Evolutionary conservation across 2,888 invertebrate species (phyloP).

Genomic region (Quadroppia sp.): DNA sequence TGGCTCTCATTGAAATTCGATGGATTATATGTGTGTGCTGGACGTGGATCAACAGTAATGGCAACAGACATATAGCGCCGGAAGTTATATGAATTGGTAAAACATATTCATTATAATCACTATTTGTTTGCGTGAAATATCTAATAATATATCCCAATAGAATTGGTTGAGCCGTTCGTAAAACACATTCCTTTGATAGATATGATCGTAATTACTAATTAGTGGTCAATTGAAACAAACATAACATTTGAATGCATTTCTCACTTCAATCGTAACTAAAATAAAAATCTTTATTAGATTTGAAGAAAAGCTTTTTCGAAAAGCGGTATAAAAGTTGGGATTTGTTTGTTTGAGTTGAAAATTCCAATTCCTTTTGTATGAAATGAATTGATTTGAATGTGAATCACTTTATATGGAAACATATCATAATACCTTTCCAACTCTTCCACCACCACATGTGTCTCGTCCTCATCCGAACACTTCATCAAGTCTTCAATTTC

Average conservation of each 20-base stretch:
- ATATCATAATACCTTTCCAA: slow-evolving; percentile 37
- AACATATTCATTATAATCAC: neutral
- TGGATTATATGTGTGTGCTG: slow-evolving; percentile 78
- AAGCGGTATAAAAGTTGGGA: slow-evolving; percentile 10
- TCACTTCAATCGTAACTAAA: slow-evolving; percentile 29
- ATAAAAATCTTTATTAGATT: slow-evolving; percentile 20
- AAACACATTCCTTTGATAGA: slow-evolving; percentile 47
- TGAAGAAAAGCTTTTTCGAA: neutral
- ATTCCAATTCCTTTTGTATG: slow-evolving; percentile 23
- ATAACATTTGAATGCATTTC: neutral
- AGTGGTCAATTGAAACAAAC: neutral
- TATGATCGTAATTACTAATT: neutral
- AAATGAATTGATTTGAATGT: too few relatives aligned
- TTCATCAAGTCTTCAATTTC: slow-evolving; percentile 31
- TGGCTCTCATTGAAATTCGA: slow-evolving; percentile 73
- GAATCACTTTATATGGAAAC: too few relatives aligned
- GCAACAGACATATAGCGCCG: slow-evolving; percentile 69
- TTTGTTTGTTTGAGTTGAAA: neutral
- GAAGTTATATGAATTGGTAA: slow-evolving; percentile 50
- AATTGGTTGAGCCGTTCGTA: slow-evolving; percentile 53
- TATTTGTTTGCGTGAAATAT: slow-evolving; percentile 51
- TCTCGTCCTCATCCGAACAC: slow-evolving; percentile 34
- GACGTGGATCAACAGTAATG: slow-evolving; percentile 67
- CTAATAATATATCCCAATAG: slow-evolving; percentile 55
- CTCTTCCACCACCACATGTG: neutral